Percentiles rank a stretch among this genome's conserved stretches.
phyloP scores from a whole-genome alignment of 2,888 invertebrate species.

The Drosophila leonis region DNA sequence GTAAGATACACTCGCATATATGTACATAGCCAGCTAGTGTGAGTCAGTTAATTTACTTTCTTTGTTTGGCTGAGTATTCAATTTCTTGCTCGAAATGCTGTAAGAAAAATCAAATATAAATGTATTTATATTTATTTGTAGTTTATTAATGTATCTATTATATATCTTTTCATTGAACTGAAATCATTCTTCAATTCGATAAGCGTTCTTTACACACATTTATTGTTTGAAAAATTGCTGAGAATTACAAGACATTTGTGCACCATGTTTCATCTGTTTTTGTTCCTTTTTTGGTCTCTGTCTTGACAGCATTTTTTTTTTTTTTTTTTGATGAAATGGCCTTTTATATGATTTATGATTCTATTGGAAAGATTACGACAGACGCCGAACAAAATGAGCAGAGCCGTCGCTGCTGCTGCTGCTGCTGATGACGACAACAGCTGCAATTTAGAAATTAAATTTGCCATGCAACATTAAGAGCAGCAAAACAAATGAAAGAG shows the following conservation, averaged over 20 bases:
- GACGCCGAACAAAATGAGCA: constrained; percentile 49
- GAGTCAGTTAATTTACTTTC: constrained; percentile 58
- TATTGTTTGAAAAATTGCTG: not conserved
- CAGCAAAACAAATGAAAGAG: constrained; percentile 41
- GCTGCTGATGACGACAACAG: constrained; percentile 69
- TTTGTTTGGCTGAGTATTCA: constrained; percentile 5
- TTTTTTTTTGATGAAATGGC: constrained; percentile 57
- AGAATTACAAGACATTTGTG: not conserved
- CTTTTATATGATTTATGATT: constrained; percentile 70
- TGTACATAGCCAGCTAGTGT: constrained; percentile 7
- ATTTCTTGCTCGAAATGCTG: not conserved
- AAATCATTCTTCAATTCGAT: not conserved
- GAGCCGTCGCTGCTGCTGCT: constrained; percentile 17
- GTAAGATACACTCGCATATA: constrained; percentile 14
- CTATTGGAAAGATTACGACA: constrained; percentile 66
- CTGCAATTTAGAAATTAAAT: constrained; percentile 83
- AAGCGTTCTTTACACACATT: not conserved
- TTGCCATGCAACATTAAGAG: constrained; percentile 82
- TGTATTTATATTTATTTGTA: not conserved
- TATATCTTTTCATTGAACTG: not conserved
- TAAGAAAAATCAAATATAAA: not conserved
- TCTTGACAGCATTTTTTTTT: constrained; percentile 6
- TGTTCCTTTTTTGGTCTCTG: not conserved
- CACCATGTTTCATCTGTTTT: not conserved
- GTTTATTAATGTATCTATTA: not conserved